These are phyloP conservation scores for Microcebus griseorufus DNA, from an alignment of 2,113 vertebrate species.

Conservation along the genomic window DNA sequence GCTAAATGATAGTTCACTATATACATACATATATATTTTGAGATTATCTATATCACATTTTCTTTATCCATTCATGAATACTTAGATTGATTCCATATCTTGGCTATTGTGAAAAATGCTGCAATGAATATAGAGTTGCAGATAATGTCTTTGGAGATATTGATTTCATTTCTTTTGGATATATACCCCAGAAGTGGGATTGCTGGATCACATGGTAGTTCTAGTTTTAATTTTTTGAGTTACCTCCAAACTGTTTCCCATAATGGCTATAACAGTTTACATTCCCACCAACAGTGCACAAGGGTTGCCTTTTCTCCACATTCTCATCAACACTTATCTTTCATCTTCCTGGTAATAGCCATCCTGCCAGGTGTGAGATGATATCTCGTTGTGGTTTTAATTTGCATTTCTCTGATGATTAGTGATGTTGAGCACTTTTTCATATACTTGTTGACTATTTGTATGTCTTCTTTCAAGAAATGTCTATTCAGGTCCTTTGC, in stretches of 20 bases:
- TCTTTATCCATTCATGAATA: background rate
- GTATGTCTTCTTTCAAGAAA: background rate
- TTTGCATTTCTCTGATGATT: background rate
- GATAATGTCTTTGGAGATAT: background rate
- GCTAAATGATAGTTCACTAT: background rate
- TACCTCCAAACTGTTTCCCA: background rate
- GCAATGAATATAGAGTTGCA: background rate
- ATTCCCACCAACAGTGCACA: background rate
- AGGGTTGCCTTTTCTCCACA: background rate
- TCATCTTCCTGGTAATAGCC: background rate
- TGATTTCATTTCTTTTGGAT: background rate
- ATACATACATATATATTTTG: no score
- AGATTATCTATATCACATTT: background rate
- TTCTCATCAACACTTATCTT: background rate
- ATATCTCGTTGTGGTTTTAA: background rate
- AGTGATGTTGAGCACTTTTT: background rate
- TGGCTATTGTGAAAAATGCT: background rate
- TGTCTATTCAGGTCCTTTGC: background rate
- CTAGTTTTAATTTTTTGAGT: background rate
- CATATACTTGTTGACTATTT: background rate
- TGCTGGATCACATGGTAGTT: background rate
- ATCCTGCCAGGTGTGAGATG: background rate
- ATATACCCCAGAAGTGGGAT: background rate
- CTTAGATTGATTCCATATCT: background rate
- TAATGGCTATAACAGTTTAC: background rate